Base-by-base conservation (phyloP, 2,113 vertebrate genomes). In the Lycocorax pyrrhopterus region DNA sequence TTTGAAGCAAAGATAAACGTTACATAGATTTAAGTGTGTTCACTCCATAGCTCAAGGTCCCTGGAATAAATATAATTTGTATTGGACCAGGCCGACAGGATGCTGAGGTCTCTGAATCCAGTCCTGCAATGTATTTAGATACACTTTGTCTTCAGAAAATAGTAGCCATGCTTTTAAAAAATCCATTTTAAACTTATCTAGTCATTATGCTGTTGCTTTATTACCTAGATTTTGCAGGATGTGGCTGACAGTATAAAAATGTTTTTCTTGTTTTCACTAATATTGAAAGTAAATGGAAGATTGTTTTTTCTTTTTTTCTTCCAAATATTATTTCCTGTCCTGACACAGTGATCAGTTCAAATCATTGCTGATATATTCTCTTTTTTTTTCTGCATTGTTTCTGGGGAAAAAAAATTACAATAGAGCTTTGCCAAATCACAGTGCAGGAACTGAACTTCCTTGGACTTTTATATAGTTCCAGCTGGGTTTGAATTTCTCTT, bases 181-280 rank as follows among this genome's bases (percentile, higher is more conserved):
- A 93, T 85, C 80, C 29, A 53, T 84, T 88, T 96, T 44, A 95
- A 92, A 89, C 47, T 94, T 87, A 80, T 59, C 74, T 87, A 71
- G 35, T 77, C 64, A 84, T 93, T 89, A 79, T 71, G 32, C 55
- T 80, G 13, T 71, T 90, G 43, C 59, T 89, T 92, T 88, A 84
- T 91, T 95, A 77, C 68, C 18, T 84, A 84, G 64, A 67, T 93
- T 76, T 89, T 89, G 29, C 81, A 94, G 79, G 63, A 90, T 79
- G 63, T 84, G 77, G 47, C 53, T 85, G 39, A 33, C 59, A 76
- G 16, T 51, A 78, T 44, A 63, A 93, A 91, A 85, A 60, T 16
- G 4, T 76, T 72, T 62, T 79, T 84, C 47, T 69, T 96, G 53
- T 62, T 90, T 86, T 88, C 77, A 47, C 43, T 71, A 78, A 64